phyloP scores from a whole-genome alignment of 1,140 invertebrate genomes.

The Spodoptera frugiperda region DNA sequence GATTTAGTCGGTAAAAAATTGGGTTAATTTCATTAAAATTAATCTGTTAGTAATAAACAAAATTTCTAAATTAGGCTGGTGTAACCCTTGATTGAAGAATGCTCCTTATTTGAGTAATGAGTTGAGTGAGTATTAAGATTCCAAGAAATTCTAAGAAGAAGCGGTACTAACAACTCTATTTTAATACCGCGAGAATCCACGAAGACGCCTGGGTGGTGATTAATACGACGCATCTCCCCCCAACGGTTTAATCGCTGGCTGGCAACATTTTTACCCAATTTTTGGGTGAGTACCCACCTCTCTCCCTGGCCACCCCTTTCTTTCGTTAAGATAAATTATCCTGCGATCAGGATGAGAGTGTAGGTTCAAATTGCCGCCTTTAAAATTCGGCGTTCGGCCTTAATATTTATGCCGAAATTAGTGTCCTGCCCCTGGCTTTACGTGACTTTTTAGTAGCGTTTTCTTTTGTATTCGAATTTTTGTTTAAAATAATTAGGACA shows the following conservation, averaged over 20 bases:
- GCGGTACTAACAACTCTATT: conserved; percentile 60
- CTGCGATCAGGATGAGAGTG: conserved; percentile 85
- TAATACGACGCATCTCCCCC: conserved; percentile 85
- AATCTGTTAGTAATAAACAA: no score
- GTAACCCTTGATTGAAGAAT: no score
- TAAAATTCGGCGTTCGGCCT: conserved; percentile 81
- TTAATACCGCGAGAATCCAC: conserved; percentile 67
- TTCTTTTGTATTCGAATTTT: conserved; percentile 10
- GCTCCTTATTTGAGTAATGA: no score
- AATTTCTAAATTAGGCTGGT: no score
- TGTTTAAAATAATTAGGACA: conserved; percentile 6
- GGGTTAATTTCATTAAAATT: no score
- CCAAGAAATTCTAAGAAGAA: not conserved
- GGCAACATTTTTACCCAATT: conserved; percentile 86
- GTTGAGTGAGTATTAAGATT: no score
- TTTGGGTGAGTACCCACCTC: conserved; percentile 71
- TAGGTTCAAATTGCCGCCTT: conserved; percentile 85
- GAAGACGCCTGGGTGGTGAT: conserved; percentile 84
- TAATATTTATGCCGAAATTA: conserved; percentile 76
- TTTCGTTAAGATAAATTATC: conserved; percentile 86
- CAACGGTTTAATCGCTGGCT: conserved; percentile 84
- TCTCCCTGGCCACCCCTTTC: conserved; percentile 79
- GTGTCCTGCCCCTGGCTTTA: conserved; percentile 53
- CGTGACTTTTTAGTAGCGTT: conserved; percentile 47
- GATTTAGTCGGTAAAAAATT: no score